These are phyloP conservation scores for rat (Rattus norvegicus) DNA, from an alignment of 2,113 vertebrate genomes.

Conservation along the genomic window GRCr8 NC_086034.1:33593001-33593500, in stretches of 20 bases:
- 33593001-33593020: background rate
- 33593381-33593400: background rate
- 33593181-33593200: background rate
- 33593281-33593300: background rate
- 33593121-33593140: background rate
- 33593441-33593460: background rate
- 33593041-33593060: background rate
- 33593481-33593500: background rate
- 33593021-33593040: background rate
- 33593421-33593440: background rate
- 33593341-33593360: background rate
- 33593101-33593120: background rate
- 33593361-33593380: background rate
- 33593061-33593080: background rate
- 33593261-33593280: background rate
- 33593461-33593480: rapidly evolving
- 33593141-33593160: too few species aligned
- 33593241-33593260: background rate
- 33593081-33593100: background rate
- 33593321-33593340: rapidly evolving
- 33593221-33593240: background rate
- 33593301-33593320: background rate
- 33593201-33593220: background rate
- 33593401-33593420: background rate
- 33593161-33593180: background rate